Base-by-base conservation (phyloP, 2,113 vertebrate species). In the Campylorhamphus procurvoides region DNA sequence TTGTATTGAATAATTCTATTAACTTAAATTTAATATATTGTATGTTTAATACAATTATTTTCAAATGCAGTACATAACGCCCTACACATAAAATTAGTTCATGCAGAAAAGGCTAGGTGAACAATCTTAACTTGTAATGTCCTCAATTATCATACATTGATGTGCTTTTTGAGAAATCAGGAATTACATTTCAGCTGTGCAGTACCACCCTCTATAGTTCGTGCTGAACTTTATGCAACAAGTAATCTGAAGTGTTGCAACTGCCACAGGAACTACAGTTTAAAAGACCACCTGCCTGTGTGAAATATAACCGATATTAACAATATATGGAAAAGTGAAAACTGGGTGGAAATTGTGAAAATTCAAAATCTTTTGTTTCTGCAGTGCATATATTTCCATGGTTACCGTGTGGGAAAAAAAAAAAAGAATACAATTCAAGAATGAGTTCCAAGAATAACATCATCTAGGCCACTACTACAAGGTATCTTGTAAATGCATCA, bases 391-490 rank as follows among this genome's bases (percentile, higher is more conserved):
- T 10, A 67, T 91, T 90, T 89, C 94, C 86, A 92, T 84, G 82
- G 95, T 84, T 90, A 95, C 90, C n/a, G 62, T 20, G 49, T 9
- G 8, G 12, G 19, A 12, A 29, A 12, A 52, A 66, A 60, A 76
- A 22, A 75, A 60, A 67, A 23, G 3, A 79, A 55, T 12, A 73
- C 42, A 60, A 58, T 95, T 91, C 82, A 94, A 89, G 88, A 96
- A 90, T 80, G 40, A 94, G 40, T 69, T 93, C 55, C 20, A 93
- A 78, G 64, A 95, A 83, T n/a, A 76, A 81, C 40, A 90, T 90
- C 94, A 93, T 89, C 39, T 81, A 84, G 68, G 47, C 23, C 73
- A 89, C 39, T 73, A 90, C 68, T 87, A 64, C 23, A 81, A 94
- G 74, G 37, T 71, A 71, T 8, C 29, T 50, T 72, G 35, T 52